A percentile compares a stretch with the other conserved stretches of the same genome.
These are phyloP conservation scores for Bombycilla garrulus DNA, from an alignment of 2,113 vertebrate species.

Conservation along the genomic window DNA sequence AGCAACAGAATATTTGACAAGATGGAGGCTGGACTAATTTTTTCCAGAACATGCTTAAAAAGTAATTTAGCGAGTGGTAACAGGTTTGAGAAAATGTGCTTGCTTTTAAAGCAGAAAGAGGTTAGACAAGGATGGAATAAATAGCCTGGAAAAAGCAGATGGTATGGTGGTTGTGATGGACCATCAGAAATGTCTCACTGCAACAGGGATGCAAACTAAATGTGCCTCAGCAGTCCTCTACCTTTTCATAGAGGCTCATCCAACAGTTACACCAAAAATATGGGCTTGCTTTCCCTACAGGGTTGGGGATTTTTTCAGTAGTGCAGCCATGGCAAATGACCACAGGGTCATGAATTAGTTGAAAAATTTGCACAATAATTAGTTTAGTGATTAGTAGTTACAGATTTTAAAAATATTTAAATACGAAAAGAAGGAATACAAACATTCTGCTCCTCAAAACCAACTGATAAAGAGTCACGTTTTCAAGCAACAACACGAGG, in stretches of 20 bases:
- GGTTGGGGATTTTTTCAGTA: background rate
- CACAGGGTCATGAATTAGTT: background rate
- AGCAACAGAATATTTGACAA: background rate
- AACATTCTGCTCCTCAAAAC: background rate
- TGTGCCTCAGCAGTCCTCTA: slow-evolving; percentile 5
- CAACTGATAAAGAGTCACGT: background rate
- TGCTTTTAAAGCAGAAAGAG: slow-evolving; percentile 6
- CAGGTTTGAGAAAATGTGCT: background rate
- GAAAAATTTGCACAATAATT: background rate
- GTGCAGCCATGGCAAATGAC: background rate
- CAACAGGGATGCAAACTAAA: background rate
- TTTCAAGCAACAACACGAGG: background rate
- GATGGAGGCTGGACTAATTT: background rate
- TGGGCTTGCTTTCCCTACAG: background rate
- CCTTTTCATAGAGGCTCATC: background rate
- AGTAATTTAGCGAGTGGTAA: background rate
- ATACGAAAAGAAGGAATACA: background rate
- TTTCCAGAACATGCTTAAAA: background rate
- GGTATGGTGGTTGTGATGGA: slow-evolving; percentile 24
- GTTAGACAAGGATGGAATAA: slow-evolving; percentile 25
- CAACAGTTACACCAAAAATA: background rate
- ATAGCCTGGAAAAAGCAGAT: slow-evolving; percentile 50
- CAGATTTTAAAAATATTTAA: background rate
- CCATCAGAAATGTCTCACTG: slow-evolving; percentile 30
- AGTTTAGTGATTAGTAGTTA: background rate